Evolutionary conservation across 1,140 invertebrate species (phyloP).

Genomic region (Babylonia areolata): DNA sequence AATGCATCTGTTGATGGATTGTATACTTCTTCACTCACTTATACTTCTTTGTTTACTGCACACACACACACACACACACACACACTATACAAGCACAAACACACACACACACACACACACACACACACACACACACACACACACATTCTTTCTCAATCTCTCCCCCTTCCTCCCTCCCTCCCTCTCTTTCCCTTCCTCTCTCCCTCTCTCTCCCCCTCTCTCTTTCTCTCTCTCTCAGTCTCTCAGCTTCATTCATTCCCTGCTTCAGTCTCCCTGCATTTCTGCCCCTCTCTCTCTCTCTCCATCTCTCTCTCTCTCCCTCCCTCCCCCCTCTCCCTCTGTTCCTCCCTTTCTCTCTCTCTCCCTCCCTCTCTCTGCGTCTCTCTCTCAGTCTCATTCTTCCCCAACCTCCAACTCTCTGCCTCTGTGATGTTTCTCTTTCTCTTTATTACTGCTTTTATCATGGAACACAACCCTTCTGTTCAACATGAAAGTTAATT

Average conservation of each 20-base stretch:
- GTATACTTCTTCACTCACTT: background rate
- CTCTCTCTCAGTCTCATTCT: no score
- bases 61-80: no score
- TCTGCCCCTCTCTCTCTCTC: background rate
- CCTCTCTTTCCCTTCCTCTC: background rate
- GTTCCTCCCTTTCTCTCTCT: background rate
- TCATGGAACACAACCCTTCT: no score
- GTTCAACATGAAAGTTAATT: no score
- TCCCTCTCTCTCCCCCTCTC: slow-evolving; percentile 7
- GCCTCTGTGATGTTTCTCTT: no score
- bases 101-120: no score
- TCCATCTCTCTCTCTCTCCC: slow-evolving; percentile 7
- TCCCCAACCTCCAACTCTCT: no score
- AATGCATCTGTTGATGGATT: background rate
- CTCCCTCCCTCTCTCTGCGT: background rate
- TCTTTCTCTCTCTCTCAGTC: slow-evolving; percentile 2
- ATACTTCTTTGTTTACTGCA: no score
- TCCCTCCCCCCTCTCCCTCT: background rate
- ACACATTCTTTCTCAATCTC: background rate
- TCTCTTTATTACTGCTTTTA: no score
- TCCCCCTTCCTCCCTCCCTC: background rate
- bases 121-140: no score
- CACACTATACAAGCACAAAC: no score
- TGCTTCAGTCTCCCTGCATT: background rate
- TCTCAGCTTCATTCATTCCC: background rate